Evolutionary conservation across 2,113 vertebrate species (phyloP).

Genomic region (Rhodinocichla rosea): DNA sequence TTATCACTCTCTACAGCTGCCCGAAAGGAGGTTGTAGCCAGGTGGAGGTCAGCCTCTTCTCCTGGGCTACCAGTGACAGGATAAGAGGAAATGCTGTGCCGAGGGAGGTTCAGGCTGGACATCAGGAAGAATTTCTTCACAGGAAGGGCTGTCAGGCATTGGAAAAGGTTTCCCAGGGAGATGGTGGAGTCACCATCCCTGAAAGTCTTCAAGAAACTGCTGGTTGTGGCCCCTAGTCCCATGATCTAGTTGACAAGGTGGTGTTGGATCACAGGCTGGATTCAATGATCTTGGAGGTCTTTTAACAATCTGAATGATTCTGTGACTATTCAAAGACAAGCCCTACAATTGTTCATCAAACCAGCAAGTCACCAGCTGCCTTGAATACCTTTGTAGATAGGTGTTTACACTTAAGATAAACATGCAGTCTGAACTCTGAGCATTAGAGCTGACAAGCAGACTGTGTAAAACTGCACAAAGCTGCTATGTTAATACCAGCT

Average conservation of each 20-base stretch:
- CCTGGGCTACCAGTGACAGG: not conserved
- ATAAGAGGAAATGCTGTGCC: not conserved
- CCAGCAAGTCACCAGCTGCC: not conserved
- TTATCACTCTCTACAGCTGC: not conserved
- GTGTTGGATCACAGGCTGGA: not conserved
- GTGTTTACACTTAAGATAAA: not conserved
- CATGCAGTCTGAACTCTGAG: not conserved
- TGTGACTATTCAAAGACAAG: not conserved
- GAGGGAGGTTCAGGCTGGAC: not conserved
- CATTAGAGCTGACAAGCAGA: not conserved
- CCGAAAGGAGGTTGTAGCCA: not conserved
- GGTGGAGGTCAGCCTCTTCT: not conserved
- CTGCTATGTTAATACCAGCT: not conserved
- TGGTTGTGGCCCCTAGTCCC: not conserved
- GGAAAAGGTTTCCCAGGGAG: not conserved
- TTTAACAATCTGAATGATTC: not conserved
- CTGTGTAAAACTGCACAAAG: not conserved
- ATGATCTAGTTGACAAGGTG: not conserved
- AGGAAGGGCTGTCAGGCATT: not conserved
- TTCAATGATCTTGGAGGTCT: not conserved
- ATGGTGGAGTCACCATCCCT: not conserved
- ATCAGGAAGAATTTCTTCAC: not conserved
- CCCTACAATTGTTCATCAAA: not conserved
- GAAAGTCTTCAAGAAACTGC: not conserved
- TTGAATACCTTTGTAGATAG: not conserved